Percentiles rank a stretch among this genome's conserved stretches.
phyloP scores from a whole-genome alignment of 2,113 vertebrate species.

The Anas platyrhynchos region DNA sequence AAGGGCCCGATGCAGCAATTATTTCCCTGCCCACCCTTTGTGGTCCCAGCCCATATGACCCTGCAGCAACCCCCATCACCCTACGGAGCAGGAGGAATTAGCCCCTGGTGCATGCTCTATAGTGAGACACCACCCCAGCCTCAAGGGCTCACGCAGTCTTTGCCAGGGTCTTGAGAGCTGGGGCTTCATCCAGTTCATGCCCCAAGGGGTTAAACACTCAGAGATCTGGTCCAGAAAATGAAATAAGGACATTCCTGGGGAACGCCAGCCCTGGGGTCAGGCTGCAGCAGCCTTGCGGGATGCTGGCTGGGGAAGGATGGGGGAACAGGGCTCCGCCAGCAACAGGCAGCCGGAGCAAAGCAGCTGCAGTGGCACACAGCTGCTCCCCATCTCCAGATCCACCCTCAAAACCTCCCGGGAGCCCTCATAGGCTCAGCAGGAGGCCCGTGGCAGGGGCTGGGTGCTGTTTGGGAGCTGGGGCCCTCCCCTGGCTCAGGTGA shows the following conservation, averaged over 20 bases:
- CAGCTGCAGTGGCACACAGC: not conserved
- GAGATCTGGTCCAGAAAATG: not conserved
- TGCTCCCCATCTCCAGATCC: not conserved
- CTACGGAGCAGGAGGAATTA: not conserved
- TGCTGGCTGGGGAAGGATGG: not conserved
- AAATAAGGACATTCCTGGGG: not conserved
- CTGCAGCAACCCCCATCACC: not conserved
- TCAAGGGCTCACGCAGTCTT: not conserved
- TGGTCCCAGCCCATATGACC: not conserved
- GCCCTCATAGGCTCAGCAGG: not conserved
- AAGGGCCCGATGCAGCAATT: not conserved
- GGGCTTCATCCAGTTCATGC: not conserved
- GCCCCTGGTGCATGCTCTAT: too few relatives aligned
- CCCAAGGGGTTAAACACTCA: not conserved
- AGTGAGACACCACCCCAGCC: too few relatives aligned
- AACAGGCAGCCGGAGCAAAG: not conserved
- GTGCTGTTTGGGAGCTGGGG: accelerated
- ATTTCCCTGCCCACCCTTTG: accelerated
- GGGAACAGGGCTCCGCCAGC: not conserved
- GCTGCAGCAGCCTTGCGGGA: not conserved
- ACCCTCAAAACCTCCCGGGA: not conserved
- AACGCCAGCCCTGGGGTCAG: not conserved
- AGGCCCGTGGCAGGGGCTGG: accelerated
- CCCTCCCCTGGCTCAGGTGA: not conserved
- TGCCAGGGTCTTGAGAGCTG: not conserved